Evolutionary conservation across 2,797 vertebrate genomes (phyloP).

Genomic region (Cirrhinus molitorella): DNA sequence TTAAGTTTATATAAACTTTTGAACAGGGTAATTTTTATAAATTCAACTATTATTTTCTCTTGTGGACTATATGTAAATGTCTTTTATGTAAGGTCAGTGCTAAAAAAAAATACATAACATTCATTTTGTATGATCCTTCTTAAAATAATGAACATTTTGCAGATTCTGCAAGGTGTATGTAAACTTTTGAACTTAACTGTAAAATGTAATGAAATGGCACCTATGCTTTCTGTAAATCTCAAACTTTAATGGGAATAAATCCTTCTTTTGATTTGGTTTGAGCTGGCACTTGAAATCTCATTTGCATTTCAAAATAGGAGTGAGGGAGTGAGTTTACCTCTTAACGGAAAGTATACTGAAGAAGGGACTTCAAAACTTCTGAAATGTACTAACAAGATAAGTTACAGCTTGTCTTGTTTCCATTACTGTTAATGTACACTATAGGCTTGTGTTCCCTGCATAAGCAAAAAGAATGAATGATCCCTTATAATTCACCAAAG

Average conservation of each 20-base stretch:
- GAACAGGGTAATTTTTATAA: no score
- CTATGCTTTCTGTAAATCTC: neutral
- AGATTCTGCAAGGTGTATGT: no score
- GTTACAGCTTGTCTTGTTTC: neutral
- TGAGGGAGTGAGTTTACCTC: neutral
- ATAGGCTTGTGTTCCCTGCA: neutral
- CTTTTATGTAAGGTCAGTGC: no score
- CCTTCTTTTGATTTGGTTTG: neutral
- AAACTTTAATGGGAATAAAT: neutral
- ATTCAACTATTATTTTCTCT: no score
- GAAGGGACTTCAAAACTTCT: neutral
- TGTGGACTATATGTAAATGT: no score
- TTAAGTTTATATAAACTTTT: no score
- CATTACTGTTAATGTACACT: neutral
- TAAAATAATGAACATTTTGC: no score
- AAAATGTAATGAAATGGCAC: neutral
- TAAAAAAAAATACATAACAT: no score
- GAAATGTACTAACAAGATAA: neutral
- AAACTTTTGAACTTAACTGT: no score
- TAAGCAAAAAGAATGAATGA: constrained; percentile 6
- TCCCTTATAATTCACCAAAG: constrained; percentile 8
- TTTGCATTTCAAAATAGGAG: neutral
- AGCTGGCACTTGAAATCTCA: neutral
- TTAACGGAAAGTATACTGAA: neutral
- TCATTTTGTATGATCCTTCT: no score